phyloP scores from a whole-genome alignment of 2,888 invertebrate genomes.

The Polymixis flavicincta region DNA sequence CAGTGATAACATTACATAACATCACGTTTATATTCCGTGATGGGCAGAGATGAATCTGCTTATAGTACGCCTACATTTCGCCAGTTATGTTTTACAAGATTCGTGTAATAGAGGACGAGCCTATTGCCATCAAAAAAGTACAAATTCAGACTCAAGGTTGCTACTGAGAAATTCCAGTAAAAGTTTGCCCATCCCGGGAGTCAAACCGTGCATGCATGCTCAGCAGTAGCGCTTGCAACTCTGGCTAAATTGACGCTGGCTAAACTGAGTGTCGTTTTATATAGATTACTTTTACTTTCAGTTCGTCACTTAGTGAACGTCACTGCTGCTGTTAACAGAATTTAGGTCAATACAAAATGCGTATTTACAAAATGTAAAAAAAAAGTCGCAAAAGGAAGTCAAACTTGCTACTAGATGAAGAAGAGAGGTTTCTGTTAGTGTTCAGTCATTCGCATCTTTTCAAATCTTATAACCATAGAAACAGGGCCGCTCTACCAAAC shows the following conservation, averaged over 20 bases:
- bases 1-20: not conserved
- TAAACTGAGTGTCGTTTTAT: not conserved
- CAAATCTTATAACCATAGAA: conserved; percentile 74
- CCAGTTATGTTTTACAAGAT: not conserved
- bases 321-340: not conserved
- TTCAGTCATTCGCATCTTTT: conserved; percentile 71
- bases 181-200: not conserved
- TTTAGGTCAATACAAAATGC: not conserved
- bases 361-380: not conserved
- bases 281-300: not conserved
- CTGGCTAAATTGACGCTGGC: too few species aligned
- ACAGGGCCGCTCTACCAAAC: conserved; percentile 84
- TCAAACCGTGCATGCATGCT: not conserved
- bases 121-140: not conserved
- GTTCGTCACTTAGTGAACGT: not conserved
- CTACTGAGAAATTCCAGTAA: not conserved
- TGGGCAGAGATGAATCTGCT: not conserved
- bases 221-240: not conserved
- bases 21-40: not conserved
- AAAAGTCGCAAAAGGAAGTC: conserved; percentile 83
- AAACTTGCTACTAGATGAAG: conserved; percentile 88
- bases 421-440: conserved; percentile 81
- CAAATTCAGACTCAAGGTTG: not conserved
- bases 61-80: not conserved
- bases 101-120: not conserved